Evolutionary conservation across 2,888 invertebrate genomes (phyloP).

Genomic region (Achlya flavicornis): DNA sequence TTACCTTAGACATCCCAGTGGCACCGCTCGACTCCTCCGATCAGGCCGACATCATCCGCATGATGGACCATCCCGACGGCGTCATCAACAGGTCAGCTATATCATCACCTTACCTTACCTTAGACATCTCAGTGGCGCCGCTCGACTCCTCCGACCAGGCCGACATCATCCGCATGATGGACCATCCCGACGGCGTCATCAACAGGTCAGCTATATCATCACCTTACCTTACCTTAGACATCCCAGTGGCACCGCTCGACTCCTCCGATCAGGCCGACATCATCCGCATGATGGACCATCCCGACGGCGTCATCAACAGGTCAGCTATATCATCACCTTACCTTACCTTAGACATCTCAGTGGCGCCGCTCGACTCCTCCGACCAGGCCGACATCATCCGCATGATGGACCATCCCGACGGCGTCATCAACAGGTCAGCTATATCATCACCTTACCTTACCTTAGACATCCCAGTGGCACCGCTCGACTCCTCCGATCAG

Average conservation of each 20-base stretch:
- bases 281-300: slow-evolving; percentile 97
- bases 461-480: slow-evolving; percentile 77
- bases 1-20: slow-evolving; percentile 92
- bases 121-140: slow-evolving; percentile 83
- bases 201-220: slow-evolving; percentile 81
- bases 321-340: slow-evolving; percentile 26
- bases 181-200: slow-evolving; percentile 93
- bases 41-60: slow-evolving; percentile 93
- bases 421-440: slow-evolving; percentile 89
- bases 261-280: slow-evolving; percentile 96
- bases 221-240: not conserved
- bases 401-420: slow-evolving; percentile 98
- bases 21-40: slow-evolving; percentile 97
- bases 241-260: slow-evolving; percentile 89
- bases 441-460: not conserved
- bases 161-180: slow-evolving; percentile 97
- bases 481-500: slow-evolving; percentile 96
- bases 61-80: slow-evolving; percentile 98
- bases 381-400: slow-evolving; percentile 94
- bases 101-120: not conserved
- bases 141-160: slow-evolving; percentile 96
- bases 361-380: slow-evolving; percentile 94
- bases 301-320: slow-evolving; percentile 93
- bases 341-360: not conserved
- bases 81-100: slow-evolving; percentile 87